A percentile compares a stretch with the other conserved stretches of the same genome.
Conservation (phyloP, 1,140 invertebrate genomes). For the Drosophila navojoa region DNA sequence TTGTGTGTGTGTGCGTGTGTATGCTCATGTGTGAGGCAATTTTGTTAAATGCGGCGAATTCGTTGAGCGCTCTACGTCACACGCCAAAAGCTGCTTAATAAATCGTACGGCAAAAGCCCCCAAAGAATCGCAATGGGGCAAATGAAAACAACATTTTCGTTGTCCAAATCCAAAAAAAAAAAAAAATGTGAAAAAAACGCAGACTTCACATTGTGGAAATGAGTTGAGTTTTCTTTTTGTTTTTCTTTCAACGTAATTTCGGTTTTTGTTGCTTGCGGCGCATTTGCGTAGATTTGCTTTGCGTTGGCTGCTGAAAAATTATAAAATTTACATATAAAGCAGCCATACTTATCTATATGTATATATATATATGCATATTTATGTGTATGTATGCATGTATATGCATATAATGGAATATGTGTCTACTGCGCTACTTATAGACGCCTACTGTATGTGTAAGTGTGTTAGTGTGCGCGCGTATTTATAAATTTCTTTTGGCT, state of each 20-base stretch:
- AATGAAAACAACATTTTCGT: constrained; percentile 59
- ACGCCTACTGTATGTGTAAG: constrained; percentile 6
- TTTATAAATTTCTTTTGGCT: constrained; percentile 75
- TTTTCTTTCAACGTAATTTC: constrained; percentile 43
- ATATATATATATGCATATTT: constrained; percentile 29
- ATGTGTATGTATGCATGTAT: constrained; percentile 12
- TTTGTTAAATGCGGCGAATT: constrained; percentile 59
- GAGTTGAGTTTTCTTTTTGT: constrained; percentile 49
- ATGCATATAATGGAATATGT: constrained; percentile 29
- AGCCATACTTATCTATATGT: constrained; percentile 38
- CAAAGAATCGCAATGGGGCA: constrained; percentile 59
- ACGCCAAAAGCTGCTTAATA: constrained; percentile 58
- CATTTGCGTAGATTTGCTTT: constrained; percentile 71
- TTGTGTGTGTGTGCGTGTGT: constrained; percentile 1
- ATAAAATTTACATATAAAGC: constrained; percentile 64
- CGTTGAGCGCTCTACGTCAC: constrained; percentile 46
- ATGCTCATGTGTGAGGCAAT: constrained; percentile 43
- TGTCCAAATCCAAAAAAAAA: constrained; percentile 38
- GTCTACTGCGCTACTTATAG: constrained; percentile 67
- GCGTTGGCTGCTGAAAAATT: constrained; percentile 55
- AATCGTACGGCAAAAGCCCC: constrained; percentile 41
- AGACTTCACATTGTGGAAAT: constrained; percentile 41
- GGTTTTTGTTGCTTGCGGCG: constrained; percentile 50
- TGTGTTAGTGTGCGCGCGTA: constrained; percentile 42
- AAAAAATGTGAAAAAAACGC: too few relatives aligned